A percentile compares a stretch with the other conserved stretches of the same genome.
phyloP scores from a whole-genome alignment of 2,113 vertebrate species.

The Propithecus coquereli region DNA sequence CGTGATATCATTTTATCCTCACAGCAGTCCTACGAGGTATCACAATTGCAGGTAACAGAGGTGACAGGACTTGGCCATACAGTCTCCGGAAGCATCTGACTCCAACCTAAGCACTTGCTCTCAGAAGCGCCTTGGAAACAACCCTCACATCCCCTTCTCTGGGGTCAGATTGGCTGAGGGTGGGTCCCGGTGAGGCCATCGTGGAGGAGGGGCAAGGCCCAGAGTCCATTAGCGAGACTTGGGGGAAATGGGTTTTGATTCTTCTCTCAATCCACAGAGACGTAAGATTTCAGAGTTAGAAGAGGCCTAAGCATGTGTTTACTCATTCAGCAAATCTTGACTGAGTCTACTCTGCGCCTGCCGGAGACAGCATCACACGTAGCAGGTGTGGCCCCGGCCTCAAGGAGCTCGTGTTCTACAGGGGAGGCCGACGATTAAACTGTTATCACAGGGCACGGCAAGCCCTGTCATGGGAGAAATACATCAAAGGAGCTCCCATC shows the following conservation, averaged over 20 bases:
- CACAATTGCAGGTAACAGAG: background rate
- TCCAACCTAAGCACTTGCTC: too few relatives aligned
- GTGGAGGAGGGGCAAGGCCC: background rate
- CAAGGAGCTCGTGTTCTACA: background rate
- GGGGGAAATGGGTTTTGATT: background rate
- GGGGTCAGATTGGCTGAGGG: background rate
- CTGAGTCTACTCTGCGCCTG: background rate
- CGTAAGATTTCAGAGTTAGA: background rate
- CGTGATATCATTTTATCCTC: background rate
- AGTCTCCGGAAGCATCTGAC: background rate
- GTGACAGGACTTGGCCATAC: background rate
- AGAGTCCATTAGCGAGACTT: background rate
- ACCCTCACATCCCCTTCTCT: background rate
- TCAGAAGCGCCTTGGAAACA: background rate
- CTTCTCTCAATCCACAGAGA: background rate
- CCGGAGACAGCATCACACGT: rapidly evolving
- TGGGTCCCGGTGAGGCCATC: rapidly evolving
- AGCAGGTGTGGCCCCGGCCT: too few relatives aligned
- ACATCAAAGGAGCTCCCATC: rapidly evolving
- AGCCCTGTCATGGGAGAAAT: background rate
- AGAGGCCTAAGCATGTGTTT: background rate
- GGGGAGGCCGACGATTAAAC: background rate
- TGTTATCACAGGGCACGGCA: too few relatives aligned
- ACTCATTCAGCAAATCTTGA: background rate
- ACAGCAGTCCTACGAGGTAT: rapidly evolving